Conservation (phyloP, 1,140 invertebrate species). For the Camponotus pennsylvanicus region DNA sequence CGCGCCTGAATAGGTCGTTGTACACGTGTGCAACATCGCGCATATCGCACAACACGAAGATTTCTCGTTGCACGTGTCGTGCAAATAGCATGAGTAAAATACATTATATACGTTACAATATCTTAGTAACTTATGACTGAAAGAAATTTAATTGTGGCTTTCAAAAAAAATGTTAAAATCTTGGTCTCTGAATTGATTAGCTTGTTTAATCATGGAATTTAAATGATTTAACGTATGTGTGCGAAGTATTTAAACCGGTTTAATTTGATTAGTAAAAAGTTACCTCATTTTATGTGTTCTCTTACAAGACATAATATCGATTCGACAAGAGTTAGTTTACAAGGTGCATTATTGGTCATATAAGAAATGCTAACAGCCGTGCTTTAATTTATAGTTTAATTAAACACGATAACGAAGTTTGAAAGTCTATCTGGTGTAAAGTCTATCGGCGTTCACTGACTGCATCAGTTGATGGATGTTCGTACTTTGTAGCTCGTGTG, state of each 20-base stretch:
- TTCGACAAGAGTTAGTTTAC: conserved; percentile 26
- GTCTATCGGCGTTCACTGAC: conserved; percentile 28
- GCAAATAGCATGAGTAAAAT: conserved; percentile 16
- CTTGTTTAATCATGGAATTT: conserved; percentile 25
- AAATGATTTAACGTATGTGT: not conserved
- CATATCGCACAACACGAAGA: not conserved
- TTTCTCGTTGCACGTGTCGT: conserved; percentile 17
- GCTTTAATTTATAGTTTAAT: conserved; percentile 64
- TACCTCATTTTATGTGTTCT: not conserved
- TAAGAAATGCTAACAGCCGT: conserved; percentile 49
- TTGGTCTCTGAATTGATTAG: not conserved
- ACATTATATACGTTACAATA: no score
- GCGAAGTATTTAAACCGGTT: conserved; percentile 1
- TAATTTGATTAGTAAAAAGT: conserved; percentile 14
- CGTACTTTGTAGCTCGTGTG: conserved; percentile 28
- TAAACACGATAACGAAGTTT: conserved; percentile 59
- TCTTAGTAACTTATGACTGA: not conserved
- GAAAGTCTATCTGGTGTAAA: conserved; percentile 46
- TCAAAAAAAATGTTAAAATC: not conserved
- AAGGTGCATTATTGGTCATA: conserved; percentile 52
- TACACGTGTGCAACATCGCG: not conserved
- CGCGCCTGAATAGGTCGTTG: conserved; percentile 64
- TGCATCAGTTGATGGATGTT: conserved; percentile 51
- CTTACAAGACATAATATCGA: conserved; percentile 40
- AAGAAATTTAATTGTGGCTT: not conserved